These are phyloP conservation scores for Osedax frankpressi DNA, from an alignment of 2,888 invertebrate species.

Conservation along the genomic window DNA sequence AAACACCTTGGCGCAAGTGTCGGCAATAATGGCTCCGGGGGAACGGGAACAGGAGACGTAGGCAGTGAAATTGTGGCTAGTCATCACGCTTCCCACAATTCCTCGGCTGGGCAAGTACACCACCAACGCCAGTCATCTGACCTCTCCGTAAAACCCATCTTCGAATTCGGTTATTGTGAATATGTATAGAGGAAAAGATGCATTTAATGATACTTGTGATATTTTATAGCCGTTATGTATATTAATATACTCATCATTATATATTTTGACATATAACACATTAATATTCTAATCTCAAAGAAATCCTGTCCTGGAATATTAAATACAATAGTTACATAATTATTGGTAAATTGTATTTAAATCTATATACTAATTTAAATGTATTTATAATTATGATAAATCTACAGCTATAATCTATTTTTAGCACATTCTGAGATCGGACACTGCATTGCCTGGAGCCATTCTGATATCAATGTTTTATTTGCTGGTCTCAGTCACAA, in stretches of 20 bases:
- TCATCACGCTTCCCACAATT: background rate
- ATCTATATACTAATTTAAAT: too few relatives aligned
- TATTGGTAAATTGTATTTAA: too few relatives aligned
- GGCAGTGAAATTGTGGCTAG: background rate
- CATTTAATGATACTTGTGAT: too few relatives aligned
- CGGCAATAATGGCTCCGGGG: background rate
- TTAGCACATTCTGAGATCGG: background rate
- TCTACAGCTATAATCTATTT: too few relatives aligned
- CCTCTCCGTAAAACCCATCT: background rate
- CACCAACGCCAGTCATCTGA: background rate
- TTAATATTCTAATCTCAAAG: too few relatives aligned
- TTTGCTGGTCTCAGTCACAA: background rate
- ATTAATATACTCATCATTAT: too few relatives aligned
- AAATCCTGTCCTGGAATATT: too few relatives aligned
- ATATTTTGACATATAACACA: too few relatives aligned
- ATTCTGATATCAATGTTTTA: background rate
- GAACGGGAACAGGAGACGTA: background rate
- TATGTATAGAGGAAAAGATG: too few relatives aligned
- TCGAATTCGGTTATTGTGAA: background rate
- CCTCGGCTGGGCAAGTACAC: background rate
- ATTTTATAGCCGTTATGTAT: too few relatives aligned
- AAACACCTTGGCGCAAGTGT: background rate
- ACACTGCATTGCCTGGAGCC: background rate
- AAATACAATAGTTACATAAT: too few relatives aligned
- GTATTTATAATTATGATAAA: too few relatives aligned